phyloP scores from a whole-genome alignment of 2,888 invertebrate species.

The Drosophila neonasuta region DNA sequence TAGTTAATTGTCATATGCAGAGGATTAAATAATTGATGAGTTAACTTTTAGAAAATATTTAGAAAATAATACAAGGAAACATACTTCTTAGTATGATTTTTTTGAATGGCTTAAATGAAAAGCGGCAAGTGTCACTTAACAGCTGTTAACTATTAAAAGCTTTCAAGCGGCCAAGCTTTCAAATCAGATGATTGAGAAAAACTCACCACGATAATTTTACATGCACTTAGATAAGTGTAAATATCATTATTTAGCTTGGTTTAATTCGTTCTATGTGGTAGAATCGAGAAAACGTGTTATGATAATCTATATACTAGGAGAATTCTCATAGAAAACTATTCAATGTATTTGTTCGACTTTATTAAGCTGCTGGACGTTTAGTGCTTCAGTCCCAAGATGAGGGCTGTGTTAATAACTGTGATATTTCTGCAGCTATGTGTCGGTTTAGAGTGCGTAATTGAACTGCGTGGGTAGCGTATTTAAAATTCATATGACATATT shows the following conservation, averaged over 20 bases:
- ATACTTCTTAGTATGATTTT: too few species aligned
- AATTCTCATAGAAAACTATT: not conserved
- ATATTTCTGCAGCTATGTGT: slow-evolving; percentile 30
- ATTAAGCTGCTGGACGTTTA: slow-evolving; percentile 15
- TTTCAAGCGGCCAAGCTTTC: slow-evolving; percentile 9
- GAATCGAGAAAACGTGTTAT: slow-evolving; percentile 36
- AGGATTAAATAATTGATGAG: too few species aligned
- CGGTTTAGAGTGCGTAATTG: slow-evolving; percentile 26
- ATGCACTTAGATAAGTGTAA: not conserved
- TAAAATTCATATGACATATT: not conserved
- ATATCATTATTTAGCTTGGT: slow-evolving; percentile 4
- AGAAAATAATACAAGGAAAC: too few species aligned
- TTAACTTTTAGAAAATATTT: too few species aligned
- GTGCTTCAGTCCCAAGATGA: slow-evolving; percentile 32
- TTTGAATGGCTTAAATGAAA: too few species aligned
- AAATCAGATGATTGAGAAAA: not conserved
- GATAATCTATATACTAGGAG: slow-evolving; percentile 13
- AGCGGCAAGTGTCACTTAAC: not conserved
- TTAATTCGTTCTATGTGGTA: slow-evolving; percentile 19
- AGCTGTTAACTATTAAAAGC: slow-evolving; percentile 19
- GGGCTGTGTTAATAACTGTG: slow-evolving; percentile 18
- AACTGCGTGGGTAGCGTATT: slow-evolving; percentile 38
- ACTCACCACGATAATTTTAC: slow-evolving; percentile 13
- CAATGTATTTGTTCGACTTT: slow-evolving; percentile 13
- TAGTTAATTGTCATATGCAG: too few species aligned